Evolutionary conservation across 64 coral and sea anemone species (phyloP).

Genomic region (Anthopleura sola): DNA sequence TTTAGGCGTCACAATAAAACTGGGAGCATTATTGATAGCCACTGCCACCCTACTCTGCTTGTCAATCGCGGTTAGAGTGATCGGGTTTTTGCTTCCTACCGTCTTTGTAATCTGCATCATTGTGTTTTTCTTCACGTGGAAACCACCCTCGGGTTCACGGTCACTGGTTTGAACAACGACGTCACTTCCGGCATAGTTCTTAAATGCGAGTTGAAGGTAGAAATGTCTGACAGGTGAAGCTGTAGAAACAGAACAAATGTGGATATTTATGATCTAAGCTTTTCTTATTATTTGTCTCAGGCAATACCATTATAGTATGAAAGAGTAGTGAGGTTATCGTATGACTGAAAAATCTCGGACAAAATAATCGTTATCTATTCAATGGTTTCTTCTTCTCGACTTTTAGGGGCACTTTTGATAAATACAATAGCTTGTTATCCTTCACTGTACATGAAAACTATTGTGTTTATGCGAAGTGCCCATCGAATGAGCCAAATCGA

Average conservation of each 20-base stretch:
- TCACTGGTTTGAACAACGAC: constrained; percentile 54
- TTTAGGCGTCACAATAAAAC: constrained; percentile 56
- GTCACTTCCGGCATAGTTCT: constrained; percentile 60
- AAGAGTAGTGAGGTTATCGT: no score
- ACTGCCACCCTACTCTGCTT: background rate
- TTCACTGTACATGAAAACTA: no score
- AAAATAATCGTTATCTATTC: no score
- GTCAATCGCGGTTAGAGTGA: constrained; percentile 60
- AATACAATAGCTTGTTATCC: no score
- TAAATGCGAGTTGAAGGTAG: constrained; percentile 55
- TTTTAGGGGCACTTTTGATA: no score
- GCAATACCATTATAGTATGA: no score
- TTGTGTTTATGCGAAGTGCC: no score
- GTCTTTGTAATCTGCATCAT: constrained; percentile 70
- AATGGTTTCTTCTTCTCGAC: no score
- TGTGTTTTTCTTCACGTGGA: constrained; percentile 28
- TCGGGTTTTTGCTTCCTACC: constrained; percentile 36
- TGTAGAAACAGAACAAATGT: constrained; percentile 1
- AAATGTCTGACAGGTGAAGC: constrained; percentile 26
- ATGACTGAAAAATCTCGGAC: no score
- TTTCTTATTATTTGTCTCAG: no score
- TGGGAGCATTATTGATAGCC: constrained; percentile 82
- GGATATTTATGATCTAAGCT: no score
- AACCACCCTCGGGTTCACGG: constrained; percentile 32
- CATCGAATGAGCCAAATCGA: no score